Percentiles rank a stretch among this genome's conserved stretches.
phyloP scores from a whole-genome alignment of 2,113 vertebrate species.

The Speoplatyrhinus poulsoni region DNA sequence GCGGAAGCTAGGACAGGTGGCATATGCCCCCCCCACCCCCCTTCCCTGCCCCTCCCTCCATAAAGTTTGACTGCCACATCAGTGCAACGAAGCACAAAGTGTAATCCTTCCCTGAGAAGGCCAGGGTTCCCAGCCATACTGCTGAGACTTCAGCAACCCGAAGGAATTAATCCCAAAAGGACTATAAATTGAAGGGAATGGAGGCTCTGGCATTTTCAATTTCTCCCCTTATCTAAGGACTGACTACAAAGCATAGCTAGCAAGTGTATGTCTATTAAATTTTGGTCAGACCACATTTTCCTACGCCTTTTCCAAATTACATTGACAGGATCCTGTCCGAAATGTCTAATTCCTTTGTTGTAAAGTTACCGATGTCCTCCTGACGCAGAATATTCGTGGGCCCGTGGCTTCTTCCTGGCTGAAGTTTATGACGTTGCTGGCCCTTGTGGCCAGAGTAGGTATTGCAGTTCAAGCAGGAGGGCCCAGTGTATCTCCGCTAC shows the following conservation, averaged over 20 bases:
- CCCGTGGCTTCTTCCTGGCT: no score
- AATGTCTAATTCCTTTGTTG: no score
- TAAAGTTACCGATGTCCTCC: no score
- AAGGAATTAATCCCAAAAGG: slow-evolving; percentile 36
- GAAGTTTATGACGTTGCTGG: no score
- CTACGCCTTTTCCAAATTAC: background rate
- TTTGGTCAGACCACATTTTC: background rate
- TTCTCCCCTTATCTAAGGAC: slow-evolving; percentile 30
- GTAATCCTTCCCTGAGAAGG: slow-evolving; percentile 24
- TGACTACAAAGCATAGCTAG: slow-evolving; percentile 7
- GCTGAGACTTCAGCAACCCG: slow-evolving; percentile 36
- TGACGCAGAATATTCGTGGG: no score
- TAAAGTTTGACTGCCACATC: slow-evolving; percentile 47
- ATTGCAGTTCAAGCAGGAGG: no score
- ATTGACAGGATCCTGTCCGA: no score
- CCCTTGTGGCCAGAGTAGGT: no score
- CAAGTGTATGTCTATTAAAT: background rate
- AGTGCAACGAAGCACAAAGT: slow-evolving; percentile 49
- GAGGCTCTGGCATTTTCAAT: slow-evolving; percentile 30
- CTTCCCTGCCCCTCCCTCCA: no score
- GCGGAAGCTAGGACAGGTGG: slow-evolving; percentile 46
- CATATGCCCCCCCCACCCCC: slow-evolving; percentile 27
- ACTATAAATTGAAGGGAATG: slow-evolving; percentile 26
- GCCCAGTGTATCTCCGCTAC: no score
- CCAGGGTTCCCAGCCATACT: slow-evolving; percentile 28